A percentile compares a stretch with the other conserved stretches of the same genome.
Evolutionary conservation across 2,888 invertebrate genomes (phyloP).

Genomic region (Drosophila diplacantha): DNA sequence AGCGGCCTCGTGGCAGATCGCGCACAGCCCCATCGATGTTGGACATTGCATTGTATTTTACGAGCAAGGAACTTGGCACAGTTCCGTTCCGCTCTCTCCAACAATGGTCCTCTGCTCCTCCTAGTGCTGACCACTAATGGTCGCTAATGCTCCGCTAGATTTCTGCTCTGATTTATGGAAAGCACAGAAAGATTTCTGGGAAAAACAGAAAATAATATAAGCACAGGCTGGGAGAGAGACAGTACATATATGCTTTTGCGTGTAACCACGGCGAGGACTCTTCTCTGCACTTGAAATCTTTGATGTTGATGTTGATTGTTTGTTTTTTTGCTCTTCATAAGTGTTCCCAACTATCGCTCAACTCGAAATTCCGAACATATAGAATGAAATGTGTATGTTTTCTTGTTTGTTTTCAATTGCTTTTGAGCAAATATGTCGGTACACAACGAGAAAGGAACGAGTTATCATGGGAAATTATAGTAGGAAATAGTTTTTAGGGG

Average conservation of each 20-base stretch:
- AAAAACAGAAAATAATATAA: constrained; percentile 15
- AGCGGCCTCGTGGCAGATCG: constrained; percentile 46
- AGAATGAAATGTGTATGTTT: constrained; percentile 28
- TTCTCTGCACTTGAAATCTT: constrained; percentile 43
- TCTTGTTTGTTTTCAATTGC: constrained; percentile 23
- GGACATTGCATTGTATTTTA: constrained; percentile 40
- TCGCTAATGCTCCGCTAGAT: constrained; percentile 50
- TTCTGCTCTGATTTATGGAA: constrained; percentile 68
- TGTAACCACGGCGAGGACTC: constrained; percentile 27
- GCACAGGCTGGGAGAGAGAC: background rate
- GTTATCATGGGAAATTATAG: background rate
- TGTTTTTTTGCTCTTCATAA: constrained; percentile 29
- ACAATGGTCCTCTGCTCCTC: constrained; percentile 35
- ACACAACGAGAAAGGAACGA: constrained; percentile 1
- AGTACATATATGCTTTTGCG: constrained; percentile 4
- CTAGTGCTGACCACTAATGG: constrained; percentile 15
- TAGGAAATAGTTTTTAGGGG: background rate
- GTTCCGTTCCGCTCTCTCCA: constrained; percentile 46
- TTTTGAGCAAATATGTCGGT: constrained; percentile 15
- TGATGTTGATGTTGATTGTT: constrained; percentile 32
- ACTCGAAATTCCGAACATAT: constrained; percentile 33
- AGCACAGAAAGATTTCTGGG: constrained; percentile 32
- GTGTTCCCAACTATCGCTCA: constrained; percentile 31
- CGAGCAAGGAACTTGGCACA: constrained; percentile 69
- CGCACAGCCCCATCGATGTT: constrained; percentile 58